phyloP scores from a whole-genome alignment of 1,140 invertebrate species.

The fruit fly (Drosophila melanogaster) region Release_6_plus_ISO1_MT NT_033777.3:5364001-5364500 shows the following conservation, averaged over 20 bases:
- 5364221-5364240: conserved; percentile 45
- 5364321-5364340: conserved; percentile 3
- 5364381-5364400: conserved; percentile 25
- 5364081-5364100: neutral
- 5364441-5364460: conserved; percentile 30
- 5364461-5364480: conserved; percentile 47
- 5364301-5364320: conserved; percentile 1
- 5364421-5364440: conserved; percentile 9
- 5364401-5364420: conserved; percentile 13
- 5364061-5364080: too few relatives aligned
- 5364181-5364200: neutral
- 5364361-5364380: conserved; percentile 41
- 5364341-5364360: neutral
- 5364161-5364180: conserved; percentile 10
- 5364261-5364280: too few relatives aligned
- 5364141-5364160: conserved; percentile 3
- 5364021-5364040: neutral
- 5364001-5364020: neutral
- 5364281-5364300: conserved; percentile 1
- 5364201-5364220: neutral
- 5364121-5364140: neutral
- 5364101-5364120: neutral
- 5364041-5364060: neutral
- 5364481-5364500: conserved; percentile 7
- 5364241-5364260: neutral